A percentile compares a stretch with the other conserved stretches of the same genome.
phyloP scores from a whole-genome alignment of 2,888 invertebrate species.

The Spisula solida region DNA sequence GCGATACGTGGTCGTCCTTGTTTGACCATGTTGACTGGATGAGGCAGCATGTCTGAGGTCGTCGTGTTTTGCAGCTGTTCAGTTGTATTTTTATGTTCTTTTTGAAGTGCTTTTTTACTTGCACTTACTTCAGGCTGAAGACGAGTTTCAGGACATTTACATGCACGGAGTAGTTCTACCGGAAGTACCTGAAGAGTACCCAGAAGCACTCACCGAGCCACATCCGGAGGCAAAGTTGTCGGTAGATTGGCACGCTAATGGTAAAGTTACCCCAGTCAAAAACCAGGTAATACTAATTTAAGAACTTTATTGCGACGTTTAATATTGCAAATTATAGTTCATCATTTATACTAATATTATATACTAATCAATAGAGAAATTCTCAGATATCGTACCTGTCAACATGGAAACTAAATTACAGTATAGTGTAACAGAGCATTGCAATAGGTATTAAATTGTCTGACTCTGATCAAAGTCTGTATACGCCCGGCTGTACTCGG shows the following conservation, averaged over 20 bases:
- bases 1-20: no score
- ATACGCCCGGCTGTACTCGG: no score
- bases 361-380: neutral
- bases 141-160: slow-evolving; percentile 52
- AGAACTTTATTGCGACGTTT: neutral
- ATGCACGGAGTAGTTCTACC: slow-evolving; percentile 50
- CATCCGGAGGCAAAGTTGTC: slow-evolving; percentile 16
- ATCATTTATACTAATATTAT: neutral
- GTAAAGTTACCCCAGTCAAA: slow-evolving; percentile 49
- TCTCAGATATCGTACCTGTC: neutral
- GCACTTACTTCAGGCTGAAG: slow-evolving; percentile 52
- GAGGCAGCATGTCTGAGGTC: no score
- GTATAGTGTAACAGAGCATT: no score
- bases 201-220: slow-evolving; percentile 46
- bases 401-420: neutral
- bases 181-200: slow-evolving; percentile 44
- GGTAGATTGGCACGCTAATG: slow-evolving; percentile 45
- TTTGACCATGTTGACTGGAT: no score
- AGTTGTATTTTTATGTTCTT: no score
- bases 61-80: no score
- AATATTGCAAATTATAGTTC: neutral
- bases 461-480: no score
- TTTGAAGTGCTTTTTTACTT: no score
- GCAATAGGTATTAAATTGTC: no score
- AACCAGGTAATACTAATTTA: slow-evolving; percentile 41